Evolutionary conservation across 2,797 vertebrate species (phyloP).

Genomic region (Tarsius wallacei): DNA sequence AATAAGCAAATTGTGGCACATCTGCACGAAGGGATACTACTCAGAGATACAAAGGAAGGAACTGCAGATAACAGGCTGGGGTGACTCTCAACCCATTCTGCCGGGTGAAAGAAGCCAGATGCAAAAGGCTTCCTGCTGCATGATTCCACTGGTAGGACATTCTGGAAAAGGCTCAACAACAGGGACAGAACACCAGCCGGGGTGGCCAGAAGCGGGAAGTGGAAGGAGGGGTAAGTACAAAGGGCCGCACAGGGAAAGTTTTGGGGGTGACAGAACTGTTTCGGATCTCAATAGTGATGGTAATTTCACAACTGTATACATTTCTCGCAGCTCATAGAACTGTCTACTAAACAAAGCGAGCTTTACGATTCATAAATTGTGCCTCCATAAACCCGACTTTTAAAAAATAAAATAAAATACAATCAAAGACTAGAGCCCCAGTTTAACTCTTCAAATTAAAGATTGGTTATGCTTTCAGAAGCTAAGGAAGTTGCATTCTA

Average conservation of each 20-base stretch:
- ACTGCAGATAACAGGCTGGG: fast-evolving
- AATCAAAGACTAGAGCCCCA: neutral
- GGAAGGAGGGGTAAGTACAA: neutral
- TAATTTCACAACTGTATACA: neutral
- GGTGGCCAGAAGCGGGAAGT: neutral
- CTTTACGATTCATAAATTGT: neutral
- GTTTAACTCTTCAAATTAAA: conserved; percentile 41
- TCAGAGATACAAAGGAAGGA: neutral
- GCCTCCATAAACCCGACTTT: conserved; percentile 29
- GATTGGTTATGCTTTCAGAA: neutral
- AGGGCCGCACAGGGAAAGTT: neutral
- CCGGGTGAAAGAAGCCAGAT: neutral
- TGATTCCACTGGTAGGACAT: neutral
- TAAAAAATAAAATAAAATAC: conserved; percentile 6
- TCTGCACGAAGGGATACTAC: neutral
- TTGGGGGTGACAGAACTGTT: no score
- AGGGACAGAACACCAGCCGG: neutral
- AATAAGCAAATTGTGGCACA: neutral
- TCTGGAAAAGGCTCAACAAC: neutral
- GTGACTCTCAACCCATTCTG: neutral
- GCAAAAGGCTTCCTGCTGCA: neutral
- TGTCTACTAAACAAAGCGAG: neutral
- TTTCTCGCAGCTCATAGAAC: neutral
- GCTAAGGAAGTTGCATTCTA: neutral
- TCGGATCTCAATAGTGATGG: neutral